Conservation (phyloP, 1,140 invertebrate genomes). For the Polyergus mexicanus region DNA sequence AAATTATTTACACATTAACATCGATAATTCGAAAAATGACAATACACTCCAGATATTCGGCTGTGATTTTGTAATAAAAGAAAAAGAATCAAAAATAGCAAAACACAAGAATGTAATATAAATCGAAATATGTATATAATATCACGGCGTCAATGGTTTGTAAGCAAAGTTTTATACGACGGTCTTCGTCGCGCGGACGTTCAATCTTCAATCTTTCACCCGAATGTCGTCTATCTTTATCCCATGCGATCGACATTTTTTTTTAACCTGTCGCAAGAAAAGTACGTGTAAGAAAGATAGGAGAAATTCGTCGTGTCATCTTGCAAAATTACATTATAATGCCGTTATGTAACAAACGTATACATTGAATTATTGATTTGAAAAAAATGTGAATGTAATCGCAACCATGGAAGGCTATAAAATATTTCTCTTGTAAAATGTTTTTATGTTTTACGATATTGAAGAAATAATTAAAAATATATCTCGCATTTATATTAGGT, state of each 20-base stretch:
- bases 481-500: background rate
- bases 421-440: background rate
- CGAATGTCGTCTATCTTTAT: conserved; percentile 48
- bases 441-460: background rate
- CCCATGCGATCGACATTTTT: conserved; percentile 30
- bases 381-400: background rate
- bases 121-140: background rate
- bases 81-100: background rate
- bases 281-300: conserved; percentile 24
- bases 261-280: conserved; percentile 3
- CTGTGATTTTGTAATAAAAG: background rate
- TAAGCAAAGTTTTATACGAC: conserved; percentile 33
- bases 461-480: background rate
- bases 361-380: conserved; percentile 18
- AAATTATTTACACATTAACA: background rate
- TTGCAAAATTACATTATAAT: conserved; percentile 2
- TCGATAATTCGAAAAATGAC: background rate
- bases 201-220: conserved; percentile 33
- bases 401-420: background rate
- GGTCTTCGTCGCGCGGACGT: conserved; percentile 10
- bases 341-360: background rate
- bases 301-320: conserved; percentile 36
- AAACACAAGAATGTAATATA: background rate
- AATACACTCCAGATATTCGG: background rate
- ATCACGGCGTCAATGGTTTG: background rate